phyloP scores from a whole-genome alignment of 2,888 invertebrate species.

The Diloba caeruleocephala region DNA sequence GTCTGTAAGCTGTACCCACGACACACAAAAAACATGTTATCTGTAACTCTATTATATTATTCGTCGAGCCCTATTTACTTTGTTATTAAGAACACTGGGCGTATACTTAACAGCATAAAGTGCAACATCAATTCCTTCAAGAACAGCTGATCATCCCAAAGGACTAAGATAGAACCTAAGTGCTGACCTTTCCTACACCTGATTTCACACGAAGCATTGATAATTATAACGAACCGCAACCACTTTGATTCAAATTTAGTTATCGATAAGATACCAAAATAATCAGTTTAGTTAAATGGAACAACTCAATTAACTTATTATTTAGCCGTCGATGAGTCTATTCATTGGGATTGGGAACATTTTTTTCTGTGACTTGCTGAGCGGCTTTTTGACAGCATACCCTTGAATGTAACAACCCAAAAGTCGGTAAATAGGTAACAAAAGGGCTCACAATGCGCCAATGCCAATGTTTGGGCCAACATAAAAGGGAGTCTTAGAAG shows the following conservation, averaged over 20 bases:
- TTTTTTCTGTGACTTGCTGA: constrained; percentile 61
- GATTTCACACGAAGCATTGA: no score
- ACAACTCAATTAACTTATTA: constrained; percentile 65
- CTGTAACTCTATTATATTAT: no score
- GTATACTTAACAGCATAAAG: no score
- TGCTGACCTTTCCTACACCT: no score
- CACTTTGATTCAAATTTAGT: constrained; percentile 43
- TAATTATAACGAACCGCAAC: no score
- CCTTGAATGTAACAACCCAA: constrained; percentile 82
- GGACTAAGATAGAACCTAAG: no score
- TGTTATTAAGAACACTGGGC: no score
- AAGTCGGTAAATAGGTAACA: constrained; percentile 87
- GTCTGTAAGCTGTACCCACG: no score
- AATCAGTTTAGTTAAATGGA: constrained; percentile 40
- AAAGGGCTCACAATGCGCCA: constrained; percentile 81
- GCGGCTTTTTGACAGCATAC: constrained; percentile 68
- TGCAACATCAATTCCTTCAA: no score
- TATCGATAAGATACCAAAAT: constrained; percentile 50
- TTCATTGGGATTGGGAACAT: constrained; percentile 72
- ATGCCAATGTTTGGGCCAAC: constrained; percentile 87
- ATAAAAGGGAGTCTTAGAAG: constrained; percentile 84
- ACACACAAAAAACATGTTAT: no score
- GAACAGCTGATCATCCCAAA: no score
- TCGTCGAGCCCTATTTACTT: no score
- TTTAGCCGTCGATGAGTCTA: constrained; percentile 69